phyloP scores from a whole-genome alignment of 2,113 vertebrate species.

The Marmota flaviventris region DNA sequence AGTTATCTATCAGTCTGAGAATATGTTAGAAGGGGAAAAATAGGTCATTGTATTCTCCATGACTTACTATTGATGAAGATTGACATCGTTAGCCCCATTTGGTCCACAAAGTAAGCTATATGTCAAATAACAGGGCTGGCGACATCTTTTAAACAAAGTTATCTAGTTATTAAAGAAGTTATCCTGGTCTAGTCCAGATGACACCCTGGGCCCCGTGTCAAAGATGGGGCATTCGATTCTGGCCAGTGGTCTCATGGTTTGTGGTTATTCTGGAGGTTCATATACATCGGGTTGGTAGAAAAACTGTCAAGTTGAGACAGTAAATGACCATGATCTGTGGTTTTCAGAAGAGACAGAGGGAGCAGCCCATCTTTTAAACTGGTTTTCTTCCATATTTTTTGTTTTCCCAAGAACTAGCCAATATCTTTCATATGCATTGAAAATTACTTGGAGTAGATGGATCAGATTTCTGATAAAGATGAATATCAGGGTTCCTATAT shows the following conservation, averaged over 20 bases:
- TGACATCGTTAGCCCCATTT: neutral
- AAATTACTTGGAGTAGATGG: neutral
- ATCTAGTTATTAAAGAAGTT: neutral
- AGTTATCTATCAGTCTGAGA: neutral
- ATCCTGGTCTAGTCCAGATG: neutral
- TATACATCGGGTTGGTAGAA: neutral
- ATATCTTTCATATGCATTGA: neutral
- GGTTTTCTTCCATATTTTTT: neutral
- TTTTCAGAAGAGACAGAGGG: neutral
- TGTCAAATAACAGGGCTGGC: neutral
- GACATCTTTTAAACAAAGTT: neutral
- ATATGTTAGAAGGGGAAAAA: neutral
- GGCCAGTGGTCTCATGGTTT: neutral
- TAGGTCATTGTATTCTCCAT: neutral
- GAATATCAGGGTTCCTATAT: neutral
- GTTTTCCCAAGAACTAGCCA: neutral
- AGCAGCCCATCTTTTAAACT: neutral
- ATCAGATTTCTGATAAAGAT: neutral
- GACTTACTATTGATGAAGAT: neutral
- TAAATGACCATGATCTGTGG: neutral
- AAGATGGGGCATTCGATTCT: neutral
- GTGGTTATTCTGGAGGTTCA: neutral
- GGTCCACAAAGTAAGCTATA: neutral
- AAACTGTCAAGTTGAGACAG: neutral
- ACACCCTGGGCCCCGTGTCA: neutral